Conservation (phyloP, 1,140 invertebrate genomes). For the Lasioglossum baleicum region DNA sequence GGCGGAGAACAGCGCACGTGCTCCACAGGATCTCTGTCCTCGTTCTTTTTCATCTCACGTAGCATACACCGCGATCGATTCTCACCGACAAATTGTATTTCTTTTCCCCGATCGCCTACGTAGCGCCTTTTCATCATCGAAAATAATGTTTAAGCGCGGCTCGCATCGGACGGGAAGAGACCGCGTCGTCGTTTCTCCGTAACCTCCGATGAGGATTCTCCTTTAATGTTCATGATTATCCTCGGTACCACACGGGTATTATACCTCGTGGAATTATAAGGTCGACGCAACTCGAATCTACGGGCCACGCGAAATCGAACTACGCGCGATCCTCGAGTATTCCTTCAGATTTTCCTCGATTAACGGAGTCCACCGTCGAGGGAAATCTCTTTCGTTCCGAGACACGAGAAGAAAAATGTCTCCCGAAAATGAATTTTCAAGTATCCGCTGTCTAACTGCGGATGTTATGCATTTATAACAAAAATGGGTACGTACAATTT, state of each 20-base stretch:
- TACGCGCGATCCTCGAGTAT: background rate
- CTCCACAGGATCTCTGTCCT: background rate
- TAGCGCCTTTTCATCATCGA: conserved; percentile 58
- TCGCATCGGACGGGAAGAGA: conserved; percentile 24
- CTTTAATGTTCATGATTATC: conserved; percentile 61
- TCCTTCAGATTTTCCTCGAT: background rate
- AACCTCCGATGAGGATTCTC: conserved; percentile 44
- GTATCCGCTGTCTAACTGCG: no score
- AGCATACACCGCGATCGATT: conserved; percentile 11
- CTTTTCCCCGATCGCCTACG: conserved; percentile 18
- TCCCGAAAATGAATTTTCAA: no score
- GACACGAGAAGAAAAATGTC: no score
- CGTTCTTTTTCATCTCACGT: background rate
- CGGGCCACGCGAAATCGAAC: conserved; percentile 39
- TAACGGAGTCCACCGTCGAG: background rate
- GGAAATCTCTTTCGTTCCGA: background rate
- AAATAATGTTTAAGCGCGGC: conserved; percentile 57
- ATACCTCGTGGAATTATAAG: conserved; percentile 56
- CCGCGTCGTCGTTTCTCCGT: conserved; percentile 21
- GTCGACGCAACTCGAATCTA: conserved; percentile 52
- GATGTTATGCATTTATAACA: no score
- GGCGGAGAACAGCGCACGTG: conserved; percentile 3
- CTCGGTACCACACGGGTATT: conserved; percentile 47
- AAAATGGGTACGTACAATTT: no score
- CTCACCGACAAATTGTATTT: conserved; percentile 33